These are phyloP conservation scores for Heliangelus exortis DNA, from an alignment of 2,797 vertebrate genomes.

Conservation along the genomic window DNA sequence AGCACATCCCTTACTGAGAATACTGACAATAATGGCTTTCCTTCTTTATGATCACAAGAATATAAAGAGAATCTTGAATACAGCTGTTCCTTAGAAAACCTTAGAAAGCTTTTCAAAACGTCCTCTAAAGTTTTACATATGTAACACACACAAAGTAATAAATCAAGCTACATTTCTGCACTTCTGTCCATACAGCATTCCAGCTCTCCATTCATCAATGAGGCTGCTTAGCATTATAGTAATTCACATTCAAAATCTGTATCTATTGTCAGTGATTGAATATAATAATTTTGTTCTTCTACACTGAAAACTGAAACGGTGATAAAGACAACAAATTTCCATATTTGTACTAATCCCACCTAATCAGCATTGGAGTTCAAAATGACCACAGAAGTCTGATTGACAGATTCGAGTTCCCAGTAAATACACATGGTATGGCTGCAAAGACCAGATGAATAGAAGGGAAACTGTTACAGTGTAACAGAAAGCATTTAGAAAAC, in stretches of 20 bases:
- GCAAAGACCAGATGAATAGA: conserved; percentile 41
- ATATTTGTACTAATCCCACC: conserved; percentile 36
- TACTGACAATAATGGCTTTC: neutral
- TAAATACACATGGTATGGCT: conserved; percentile 29
- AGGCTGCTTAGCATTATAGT: neutral
- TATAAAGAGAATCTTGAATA: conserved; percentile 17
- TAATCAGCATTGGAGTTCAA: conserved; percentile 51
- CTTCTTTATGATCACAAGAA: neutral
- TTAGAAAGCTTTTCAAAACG: conserved; percentile 31
- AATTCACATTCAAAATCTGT: conserved; percentile 36
- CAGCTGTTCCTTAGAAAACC: conserved; percentile 15
- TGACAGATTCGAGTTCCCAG: conserved; percentile 22
- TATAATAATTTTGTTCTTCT: conserved; percentile 13
- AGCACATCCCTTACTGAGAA: neutral
- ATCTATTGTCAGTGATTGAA: neutral
- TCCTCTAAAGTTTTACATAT: neutral
- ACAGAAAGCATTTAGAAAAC: neutral
- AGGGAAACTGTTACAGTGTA: neutral
- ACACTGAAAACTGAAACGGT: neutral
- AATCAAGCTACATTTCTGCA: neutral
- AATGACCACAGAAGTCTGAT: conserved; percentile 31
- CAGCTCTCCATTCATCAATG: conserved; percentile 34
- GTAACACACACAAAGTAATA: neutral
- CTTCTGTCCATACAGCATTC: neutral
- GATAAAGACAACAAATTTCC: conserved; percentile 44